These are phyloP conservation scores for Holcopasites calliopsidis DNA, from an alignment of 1,140 invertebrate species.

Conservation along the genomic window DNA sequence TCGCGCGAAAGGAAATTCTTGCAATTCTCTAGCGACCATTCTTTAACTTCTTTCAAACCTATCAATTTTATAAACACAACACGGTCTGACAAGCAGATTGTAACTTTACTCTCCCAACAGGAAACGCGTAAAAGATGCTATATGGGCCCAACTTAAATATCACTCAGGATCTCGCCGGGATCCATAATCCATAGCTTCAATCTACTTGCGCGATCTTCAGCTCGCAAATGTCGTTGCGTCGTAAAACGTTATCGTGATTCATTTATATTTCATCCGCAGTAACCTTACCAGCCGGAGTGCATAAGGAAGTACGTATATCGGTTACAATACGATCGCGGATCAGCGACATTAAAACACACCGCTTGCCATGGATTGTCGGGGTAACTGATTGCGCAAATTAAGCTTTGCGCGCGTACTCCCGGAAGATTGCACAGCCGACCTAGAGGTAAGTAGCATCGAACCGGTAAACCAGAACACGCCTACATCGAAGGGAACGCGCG, in stretches of 20 bases:
- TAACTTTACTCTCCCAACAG: too few species aligned
- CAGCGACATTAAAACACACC: conserved; percentile 36
- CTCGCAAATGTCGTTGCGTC: neutral
- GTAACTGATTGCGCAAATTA: conserved; percentile 35
- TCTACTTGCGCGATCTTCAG: conserved; percentile 17
- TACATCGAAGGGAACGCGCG: conserved; percentile 26
- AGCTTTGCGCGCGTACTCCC: conserved; percentile 10
- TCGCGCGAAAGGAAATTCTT: too few species aligned
- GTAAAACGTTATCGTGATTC: conserved; percentile 31
- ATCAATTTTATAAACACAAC: too few species aligned
- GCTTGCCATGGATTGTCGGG: conserved; percentile 25
- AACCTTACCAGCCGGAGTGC: neutral
- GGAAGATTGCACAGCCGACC: neutral
- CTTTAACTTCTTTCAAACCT: too few species aligned
- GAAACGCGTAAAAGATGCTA: too few species aligned
- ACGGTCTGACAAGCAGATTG: too few species aligned
- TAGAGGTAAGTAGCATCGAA: conserved; percentile 8
- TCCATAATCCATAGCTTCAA: conserved; percentile 1
- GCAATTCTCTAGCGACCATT: too few species aligned
- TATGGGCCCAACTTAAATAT: neutral
- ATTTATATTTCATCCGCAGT: conserved; percentile 13
- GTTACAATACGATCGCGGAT: conserved; percentile 11
- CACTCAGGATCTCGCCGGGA: neutral
- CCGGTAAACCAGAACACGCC: conserved; percentile 15
- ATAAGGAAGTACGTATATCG: neutral